phyloP scores from a whole-genome alignment of 2,797 vertebrate genomes.

The Spheniscus humboldti region DNA sequence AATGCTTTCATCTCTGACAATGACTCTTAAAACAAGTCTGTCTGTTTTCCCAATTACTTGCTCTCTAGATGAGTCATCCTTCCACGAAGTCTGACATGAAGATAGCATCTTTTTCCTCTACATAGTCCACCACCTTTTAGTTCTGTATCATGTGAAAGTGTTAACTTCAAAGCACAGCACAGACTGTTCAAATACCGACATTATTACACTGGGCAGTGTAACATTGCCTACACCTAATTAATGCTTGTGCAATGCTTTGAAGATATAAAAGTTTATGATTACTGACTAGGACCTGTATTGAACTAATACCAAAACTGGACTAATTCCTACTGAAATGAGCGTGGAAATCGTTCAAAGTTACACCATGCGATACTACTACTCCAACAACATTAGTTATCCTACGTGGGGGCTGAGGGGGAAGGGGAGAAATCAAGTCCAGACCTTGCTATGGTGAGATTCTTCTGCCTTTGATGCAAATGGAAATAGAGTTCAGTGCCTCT shows the following conservation, averaged over 20 bases:
- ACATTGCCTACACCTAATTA: not conserved
- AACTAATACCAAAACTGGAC: not conserved
- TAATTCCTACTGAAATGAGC: not conserved
- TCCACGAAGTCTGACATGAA: not conserved
- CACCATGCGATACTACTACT: not conserved
- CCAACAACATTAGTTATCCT: not conserved
- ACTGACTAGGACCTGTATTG: not conserved
- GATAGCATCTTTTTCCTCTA: not conserved
- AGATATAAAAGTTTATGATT: not conserved
- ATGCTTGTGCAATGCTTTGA: not conserved
- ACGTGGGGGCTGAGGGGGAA: not conserved
- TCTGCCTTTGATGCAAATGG: not conserved
- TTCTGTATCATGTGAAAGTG: not conserved
- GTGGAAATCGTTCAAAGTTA: not conserved
- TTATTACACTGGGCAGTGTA: not conserved
- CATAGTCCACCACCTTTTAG: not conserved
- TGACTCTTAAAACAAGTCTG: not conserved
- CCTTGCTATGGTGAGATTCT: not conserved
- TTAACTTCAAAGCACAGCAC: slow-evolving; percentile 1
- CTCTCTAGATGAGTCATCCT: not conserved
- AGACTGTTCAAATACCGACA: not conserved
- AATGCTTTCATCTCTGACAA: not conserved
- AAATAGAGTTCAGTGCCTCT: not conserved
- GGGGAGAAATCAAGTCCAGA: not conserved
- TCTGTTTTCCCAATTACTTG: not conserved